Conservation (phyloP, 2,113 vertebrate genomes). For the Phylloscopus whistleri region DNA sequence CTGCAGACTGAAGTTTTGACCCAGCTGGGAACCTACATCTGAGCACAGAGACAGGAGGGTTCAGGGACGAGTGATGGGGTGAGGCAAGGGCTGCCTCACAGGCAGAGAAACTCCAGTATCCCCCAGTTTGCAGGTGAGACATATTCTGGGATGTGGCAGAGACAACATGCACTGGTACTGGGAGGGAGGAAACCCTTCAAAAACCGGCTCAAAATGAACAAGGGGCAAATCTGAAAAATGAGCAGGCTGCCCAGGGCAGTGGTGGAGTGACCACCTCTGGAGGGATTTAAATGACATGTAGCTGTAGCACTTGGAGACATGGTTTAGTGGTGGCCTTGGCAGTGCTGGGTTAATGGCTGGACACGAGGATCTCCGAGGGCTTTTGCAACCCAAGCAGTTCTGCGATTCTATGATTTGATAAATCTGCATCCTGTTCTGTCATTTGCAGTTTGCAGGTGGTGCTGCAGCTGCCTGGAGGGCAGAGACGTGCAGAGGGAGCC, state of each 20-base stretch:
- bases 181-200: not conserved
- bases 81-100: not conserved
- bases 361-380: not conserved
- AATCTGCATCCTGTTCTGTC: not conserved
- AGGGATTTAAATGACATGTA: not conserved
- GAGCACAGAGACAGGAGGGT: not conserved
- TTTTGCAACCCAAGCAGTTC: not conserved
- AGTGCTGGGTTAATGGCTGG: not conserved
- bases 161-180: not conserved
- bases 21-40: rapidly evolving
- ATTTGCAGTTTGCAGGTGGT: not conserved
- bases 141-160: not conserved
- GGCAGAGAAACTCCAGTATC: not conserved
- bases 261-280: not conserved
- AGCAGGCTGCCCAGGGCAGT: not conserved
- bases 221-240: not conserved
- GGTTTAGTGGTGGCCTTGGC: not conserved
- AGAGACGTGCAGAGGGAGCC: not conserved
- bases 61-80: rapidly evolving
- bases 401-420: not conserved
- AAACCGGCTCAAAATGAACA: rapidly evolving
- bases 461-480: not conserved
- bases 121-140: not conserved
- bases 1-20: rapidly evolving
- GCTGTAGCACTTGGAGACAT: not conserved